phyloP scores from a whole-genome alignment of 2,888 invertebrate species.

The Mythimna ferrago region DNA sequence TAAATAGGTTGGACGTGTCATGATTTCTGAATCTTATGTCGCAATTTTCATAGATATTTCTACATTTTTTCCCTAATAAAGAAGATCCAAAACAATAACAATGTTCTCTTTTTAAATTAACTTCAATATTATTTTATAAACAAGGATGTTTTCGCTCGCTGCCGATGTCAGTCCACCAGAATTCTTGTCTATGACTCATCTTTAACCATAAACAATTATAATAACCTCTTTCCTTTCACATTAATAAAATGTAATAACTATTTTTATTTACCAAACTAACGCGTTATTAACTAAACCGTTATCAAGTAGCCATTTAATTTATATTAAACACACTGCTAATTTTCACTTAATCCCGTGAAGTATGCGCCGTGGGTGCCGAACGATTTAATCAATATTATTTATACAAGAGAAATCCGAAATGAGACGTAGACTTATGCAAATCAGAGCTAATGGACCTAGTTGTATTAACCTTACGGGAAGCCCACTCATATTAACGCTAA shows the following conservation, averaged over 20 bases:
- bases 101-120: conserved; percentile 28
- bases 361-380: conserved; percentile 69
- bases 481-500: conserved; percentile 70
- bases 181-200: conserved; percentile 47
- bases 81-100: conserved; percentile 49
- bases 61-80: conserved; percentile 44
- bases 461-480: conserved; percentile 74
- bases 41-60: conserved; percentile 54
- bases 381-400: conserved; percentile 72
- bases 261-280: conserved; percentile 70
- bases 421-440: conserved; percentile 80
- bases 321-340: conserved; percentile 81
- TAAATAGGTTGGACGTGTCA: conserved; percentile 82
- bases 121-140: conserved; percentile 10
- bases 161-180: conserved; percentile 7
- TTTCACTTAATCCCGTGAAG: conserved; percentile 79
- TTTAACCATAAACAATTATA: conserved; percentile 51
- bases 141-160: conserved; percentile 19
- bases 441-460: conserved; percentile 78
- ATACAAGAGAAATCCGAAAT: conserved; percentile 80
- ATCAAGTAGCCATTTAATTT: conserved; percentile 75
- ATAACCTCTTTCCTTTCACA: conserved; percentile 50
- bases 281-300: conserved; percentile 71
- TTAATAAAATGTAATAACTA: conserved; percentile 49
- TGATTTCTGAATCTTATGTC: conserved; percentile 65